Percentiles rank a stretch among this genome's conserved stretches.
Evolutionary conservation across 92 coral and sea anemone species (phyloP).

Genomic region (Plumapathes pennacea): DNA sequence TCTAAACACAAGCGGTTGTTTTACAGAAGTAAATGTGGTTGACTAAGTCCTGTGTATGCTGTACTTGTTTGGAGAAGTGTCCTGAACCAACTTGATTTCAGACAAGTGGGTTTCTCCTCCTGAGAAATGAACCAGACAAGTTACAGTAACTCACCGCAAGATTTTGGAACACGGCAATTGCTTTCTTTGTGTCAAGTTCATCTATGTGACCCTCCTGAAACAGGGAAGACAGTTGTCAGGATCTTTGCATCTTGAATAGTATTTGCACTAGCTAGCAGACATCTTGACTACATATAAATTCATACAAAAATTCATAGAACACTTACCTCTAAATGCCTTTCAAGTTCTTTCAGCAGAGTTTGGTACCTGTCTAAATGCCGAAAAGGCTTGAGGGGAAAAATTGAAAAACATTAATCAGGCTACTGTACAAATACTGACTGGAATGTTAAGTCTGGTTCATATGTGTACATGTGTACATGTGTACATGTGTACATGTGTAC

Average conservation of each 20-base stretch:
- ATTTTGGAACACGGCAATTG: slow-evolving; percentile 93
- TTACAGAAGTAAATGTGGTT: too few species aligned
- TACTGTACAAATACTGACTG: too few species aligned
- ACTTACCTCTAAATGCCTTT: slow-evolving; percentile 92
- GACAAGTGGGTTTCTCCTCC: background rate
- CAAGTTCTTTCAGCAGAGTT: slow-evolving; percentile 90
- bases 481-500: too few species aligned
- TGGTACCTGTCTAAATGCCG: slow-evolving; percentile 97
- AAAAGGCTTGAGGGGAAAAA: too few species aligned
- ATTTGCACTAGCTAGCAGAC: too few species aligned
- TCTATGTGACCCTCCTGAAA: slow-evolving; percentile 92
- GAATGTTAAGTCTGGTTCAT: too few species aligned
- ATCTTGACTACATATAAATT: too few species aligned
- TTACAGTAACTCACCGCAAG: slow-evolving; percentile 61
- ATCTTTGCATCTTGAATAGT: background rate
- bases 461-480: too few species aligned
- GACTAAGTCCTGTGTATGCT: too few species aligned
- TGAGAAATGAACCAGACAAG: background rate
- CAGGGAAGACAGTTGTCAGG: background rate
- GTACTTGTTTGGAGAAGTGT: too few species aligned
- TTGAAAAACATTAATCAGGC: too few species aligned
- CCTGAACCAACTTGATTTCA: background rate
- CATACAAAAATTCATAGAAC: background rate
- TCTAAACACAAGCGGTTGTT: too few species aligned
- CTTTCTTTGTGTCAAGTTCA: slow-evolving; percentile 96